Evolutionary conservation across 1,140 invertebrate species (phyloP).

Genomic region (Zaprionus tsacasi): DNA sequence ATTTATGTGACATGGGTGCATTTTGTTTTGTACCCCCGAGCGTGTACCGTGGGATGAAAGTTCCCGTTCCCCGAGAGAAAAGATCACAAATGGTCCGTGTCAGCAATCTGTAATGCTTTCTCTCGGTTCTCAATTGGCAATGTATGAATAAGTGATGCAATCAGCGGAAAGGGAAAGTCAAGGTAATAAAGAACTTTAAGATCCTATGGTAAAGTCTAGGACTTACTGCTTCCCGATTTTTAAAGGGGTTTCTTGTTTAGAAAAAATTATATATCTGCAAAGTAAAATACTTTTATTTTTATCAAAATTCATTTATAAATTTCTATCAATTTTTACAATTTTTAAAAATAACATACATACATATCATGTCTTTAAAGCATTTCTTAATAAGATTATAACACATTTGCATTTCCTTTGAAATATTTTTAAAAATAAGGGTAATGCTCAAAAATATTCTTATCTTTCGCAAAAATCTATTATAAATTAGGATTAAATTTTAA

Average conservation of each 20-base stretch:
- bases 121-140: slow-evolving; percentile 38
- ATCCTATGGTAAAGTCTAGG: neutral
- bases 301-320: too few species aligned
- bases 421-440: neutral
- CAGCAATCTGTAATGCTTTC: slow-evolving; percentile 52
- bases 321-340: too few species aligned
- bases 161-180: neutral
- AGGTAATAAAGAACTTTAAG: too few species aligned
- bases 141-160: slow-evolving; percentile 14
- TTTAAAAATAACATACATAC: too few species aligned
- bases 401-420: neutral
- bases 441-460: neutral
- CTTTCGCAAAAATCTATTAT: neutral
- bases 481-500: too few species aligned
- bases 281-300: too few species aligned
- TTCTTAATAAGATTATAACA: too few species aligned
- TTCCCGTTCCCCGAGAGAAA: slow-evolving; percentile 10
- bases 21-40: slow-evolving; percentile 54
- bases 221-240: neutral
- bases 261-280: neutral
- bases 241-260: neutral
- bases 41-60: slow-evolving; percentile 64
- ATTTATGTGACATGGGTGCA: slow-evolving; percentile 80
- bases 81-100: slow-evolving; percentile 74
- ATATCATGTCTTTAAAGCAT: too few species aligned